Evolutionary conservation across 2,797 vertebrate species (phyloP).

Genomic region (Scarus forsteni): DNA sequence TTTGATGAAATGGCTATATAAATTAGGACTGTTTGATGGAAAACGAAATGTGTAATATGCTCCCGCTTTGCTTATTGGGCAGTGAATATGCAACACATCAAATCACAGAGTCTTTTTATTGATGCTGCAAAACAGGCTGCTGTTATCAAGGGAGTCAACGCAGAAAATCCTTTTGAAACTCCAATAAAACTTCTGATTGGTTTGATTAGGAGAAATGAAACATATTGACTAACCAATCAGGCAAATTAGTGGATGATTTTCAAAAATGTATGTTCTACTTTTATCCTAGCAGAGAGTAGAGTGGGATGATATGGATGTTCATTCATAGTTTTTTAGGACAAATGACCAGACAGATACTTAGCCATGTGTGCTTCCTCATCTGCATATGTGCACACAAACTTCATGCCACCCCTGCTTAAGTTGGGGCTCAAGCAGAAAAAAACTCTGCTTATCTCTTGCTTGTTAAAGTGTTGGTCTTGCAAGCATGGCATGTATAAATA

Average conservation of each 20-base stretch:
- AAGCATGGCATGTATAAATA: too few relatives aligned
- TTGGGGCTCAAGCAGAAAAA: too few relatives aligned
- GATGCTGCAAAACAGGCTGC: conserved; percentile 29
- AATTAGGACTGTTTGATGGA: conserved; percentile 70
- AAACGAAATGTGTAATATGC: conserved; percentile 63
- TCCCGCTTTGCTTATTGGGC: conserved; percentile 56
- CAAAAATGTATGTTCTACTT: conserved; percentile 13
- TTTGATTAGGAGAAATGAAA: conserved; percentile 59
- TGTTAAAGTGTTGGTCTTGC: too few relatives aligned
- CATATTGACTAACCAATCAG: conserved; percentile 30
- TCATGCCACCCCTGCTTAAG: too few relatives aligned
- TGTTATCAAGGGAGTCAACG: conserved; percentile 22
- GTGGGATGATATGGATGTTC: too few relatives aligned
- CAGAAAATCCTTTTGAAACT: conserved; percentile 32
- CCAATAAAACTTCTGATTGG: conserved; percentile 35
- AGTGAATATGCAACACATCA: conserved; percentile 56
- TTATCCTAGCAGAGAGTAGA: neutral
- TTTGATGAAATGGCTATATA: conserved; percentile 73
- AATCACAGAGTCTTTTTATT: conserved; percentile 34
- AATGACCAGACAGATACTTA: too few relatives aligned
- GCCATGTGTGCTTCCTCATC: too few relatives aligned
- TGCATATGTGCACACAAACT: too few relatives aligned
- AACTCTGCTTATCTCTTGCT: too few relatives aligned
- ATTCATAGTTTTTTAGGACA: too few relatives aligned
- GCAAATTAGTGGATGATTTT: conserved; percentile 21